A percentile compares a stretch with the other conserved stretches of the same genome.
Evolutionary conservation across 2,888 invertebrate genomes (phyloP).

Genomic region (Leptodirus hochenwartii): DNA sequence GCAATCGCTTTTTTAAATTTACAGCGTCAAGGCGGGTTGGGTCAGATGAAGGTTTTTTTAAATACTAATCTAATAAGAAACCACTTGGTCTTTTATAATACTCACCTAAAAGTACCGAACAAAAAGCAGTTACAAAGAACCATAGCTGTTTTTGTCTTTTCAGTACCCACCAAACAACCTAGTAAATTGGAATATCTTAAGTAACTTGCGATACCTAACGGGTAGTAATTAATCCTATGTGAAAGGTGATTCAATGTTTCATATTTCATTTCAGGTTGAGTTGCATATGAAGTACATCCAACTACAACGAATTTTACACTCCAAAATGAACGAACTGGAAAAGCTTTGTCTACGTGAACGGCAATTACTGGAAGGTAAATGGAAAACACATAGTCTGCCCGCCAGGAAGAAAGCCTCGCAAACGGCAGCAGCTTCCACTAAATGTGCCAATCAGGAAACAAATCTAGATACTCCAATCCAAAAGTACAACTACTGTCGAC

Average conservation of each 20-base stretch:
- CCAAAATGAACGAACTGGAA: slow-evolving; percentile 71
- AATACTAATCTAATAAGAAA: slow-evolving; percentile 4
- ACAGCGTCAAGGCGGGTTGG: neutral
- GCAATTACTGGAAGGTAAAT: slow-evolving; percentile 66
- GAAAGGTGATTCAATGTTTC: too few species aligned
- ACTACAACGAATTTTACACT: slow-evolving; percentile 65
- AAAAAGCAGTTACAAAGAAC: too few species aligned
- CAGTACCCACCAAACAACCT: too few species aligned
- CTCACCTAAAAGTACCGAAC: too few species aligned
- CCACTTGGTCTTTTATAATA: too few species aligned
- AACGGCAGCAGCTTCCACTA: slow-evolving; percentile 26
- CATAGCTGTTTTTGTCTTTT: too few species aligned
- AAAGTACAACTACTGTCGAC: slow-evolving; percentile 43
- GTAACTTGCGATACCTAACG: too few species aligned
- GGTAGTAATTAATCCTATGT: too few species aligned
- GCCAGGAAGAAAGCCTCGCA: slow-evolving; percentile 52
- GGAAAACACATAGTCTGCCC: slow-evolving; percentile 80
- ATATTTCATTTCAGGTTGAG: slow-evolving; percentile 43
- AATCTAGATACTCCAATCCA: slow-evolving; percentile 33
- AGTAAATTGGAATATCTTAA: too few species aligned
- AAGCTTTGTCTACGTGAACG: slow-evolving; percentile 63
- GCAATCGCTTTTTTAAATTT: neutral
- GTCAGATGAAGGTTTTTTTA: slow-evolving; percentile 2
- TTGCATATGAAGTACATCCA: slow-evolving; percentile 86
- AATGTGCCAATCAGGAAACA: slow-evolving; percentile 23